Percentiles rank a stretch among this genome's conserved stretches.
Conservation (phyloP, 1,140 invertebrate genomes). For the Cydia splendana region DNA sequence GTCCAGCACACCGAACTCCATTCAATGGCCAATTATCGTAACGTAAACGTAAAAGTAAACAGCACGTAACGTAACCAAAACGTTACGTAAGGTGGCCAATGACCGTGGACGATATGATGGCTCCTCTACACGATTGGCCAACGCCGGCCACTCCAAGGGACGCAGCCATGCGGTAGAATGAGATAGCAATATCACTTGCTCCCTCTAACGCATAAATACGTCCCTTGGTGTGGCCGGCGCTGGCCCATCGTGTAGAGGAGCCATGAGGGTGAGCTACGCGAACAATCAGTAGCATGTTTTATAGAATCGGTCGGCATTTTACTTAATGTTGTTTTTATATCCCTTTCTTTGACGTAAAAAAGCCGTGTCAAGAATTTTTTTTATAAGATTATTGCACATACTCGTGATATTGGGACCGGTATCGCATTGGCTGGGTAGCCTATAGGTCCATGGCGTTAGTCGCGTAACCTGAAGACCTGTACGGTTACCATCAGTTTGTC, state of each 20-base stretch:
- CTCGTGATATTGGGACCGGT: background rate
- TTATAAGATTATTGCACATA: background rate
- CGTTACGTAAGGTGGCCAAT: constrained; percentile 28
- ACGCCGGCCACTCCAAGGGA: too few relatives aligned
- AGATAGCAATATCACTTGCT: too few relatives aligned
- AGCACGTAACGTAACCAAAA: constrained; percentile 14
- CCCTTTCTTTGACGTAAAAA: background rate
- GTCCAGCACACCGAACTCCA: constrained; percentile 5
- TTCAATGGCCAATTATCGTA: constrained; percentile 22
- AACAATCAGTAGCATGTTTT: constrained; percentile 6
- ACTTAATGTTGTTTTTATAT: background rate
- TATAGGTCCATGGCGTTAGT: too few relatives aligned
- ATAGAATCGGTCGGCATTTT: background rate
- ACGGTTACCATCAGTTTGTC: too few relatives aligned
- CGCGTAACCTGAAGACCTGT: too few relatives aligned
- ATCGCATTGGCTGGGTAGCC: too few relatives aligned
- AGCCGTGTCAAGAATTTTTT: background rate
- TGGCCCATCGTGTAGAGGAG: too few relatives aligned
- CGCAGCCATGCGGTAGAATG: too few relatives aligned
- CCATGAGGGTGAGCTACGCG: background rate
- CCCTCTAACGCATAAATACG: too few relatives aligned
- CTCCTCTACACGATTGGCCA: too few relatives aligned
- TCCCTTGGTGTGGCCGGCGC: too few relatives aligned
- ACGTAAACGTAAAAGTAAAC: constrained; percentile 28
- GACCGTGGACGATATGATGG: constrained; percentile 24